Evolutionary conservation across 2,888 invertebrate species (phyloP), one percentile per base, ranked within the genome.

Genomic region (Sesamia inferens): DNA sequence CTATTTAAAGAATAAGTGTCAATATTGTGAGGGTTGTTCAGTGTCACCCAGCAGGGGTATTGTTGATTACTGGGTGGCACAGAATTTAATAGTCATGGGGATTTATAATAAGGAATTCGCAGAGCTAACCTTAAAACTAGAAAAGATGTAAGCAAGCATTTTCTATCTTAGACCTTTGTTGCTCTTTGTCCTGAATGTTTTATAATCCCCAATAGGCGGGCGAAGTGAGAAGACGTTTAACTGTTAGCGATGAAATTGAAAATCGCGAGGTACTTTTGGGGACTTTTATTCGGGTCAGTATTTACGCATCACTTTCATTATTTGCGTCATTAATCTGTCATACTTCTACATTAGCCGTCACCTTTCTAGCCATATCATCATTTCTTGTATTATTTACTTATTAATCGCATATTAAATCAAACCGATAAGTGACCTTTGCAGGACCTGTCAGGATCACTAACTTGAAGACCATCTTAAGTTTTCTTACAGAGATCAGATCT

Each of bases 91-190:
- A 54, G 8, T 6, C 24, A 79, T 78, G 68, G 62, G 68, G 39
- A 73, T 68, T 58, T 79, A 66, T 55, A 79, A 55, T 55, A 79
- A 62, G 42, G 79, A 83, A 62, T 24, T 72, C 22, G 82, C 82
- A 51, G 66, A 76, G 5, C 31, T 79, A 19, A 22, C 44, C 1
- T 22, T 47, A 22, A 78, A 55, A 51, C 24, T 77, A 48, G 22
- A 31, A 42, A 24, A 61, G 6, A 78, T 55, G 68, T 68, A 79
- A 82, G 73, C 67, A 57, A 66, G 10, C 19, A 76, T 70, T 55
- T 44, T 48, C 16, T 57, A 19, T 24, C 14, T n/a, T 31, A 57
- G 14, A n/a, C 16, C 14, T 39, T 76, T 2, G 39, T n/a, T 39
- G 22, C 14, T 10, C 5, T 16, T 31, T 16, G 13, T n/a, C 6